Base-by-base conservation (phyloP, 92 coral and sea anemone genomes). In the Isaurus tuberculatus region DNA sequence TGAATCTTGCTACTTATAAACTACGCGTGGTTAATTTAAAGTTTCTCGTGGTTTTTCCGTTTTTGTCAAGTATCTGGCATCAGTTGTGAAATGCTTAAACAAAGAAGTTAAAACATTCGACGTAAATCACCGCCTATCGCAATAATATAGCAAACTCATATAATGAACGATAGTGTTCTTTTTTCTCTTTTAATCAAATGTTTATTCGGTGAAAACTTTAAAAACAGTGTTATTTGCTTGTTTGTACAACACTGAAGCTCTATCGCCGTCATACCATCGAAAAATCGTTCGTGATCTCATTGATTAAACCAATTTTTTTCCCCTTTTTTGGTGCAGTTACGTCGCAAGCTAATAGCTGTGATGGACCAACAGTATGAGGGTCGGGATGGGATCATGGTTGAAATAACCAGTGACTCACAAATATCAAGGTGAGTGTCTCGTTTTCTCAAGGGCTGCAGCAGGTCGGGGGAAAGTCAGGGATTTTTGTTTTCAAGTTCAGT, bases 281-380 rank as follows among this genome's bases (percentile, higher is more conserved):
- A 55, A 5, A 19, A n/a, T 55, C 26, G 19, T 3, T 55, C 6
- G 22, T 17, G 19, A 55, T 55, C 23, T n/a, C 63, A n/a, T 25
- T 55, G 8, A 10, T 26, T 20, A 55, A 55, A 55, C 23, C 25
- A 49, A 8, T 14, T 32, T 20, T 77, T 49, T n/a, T n/a, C n/a
- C n/a, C 31, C 40, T 1, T 31, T 88, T 44, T 74, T 88, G 79
- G 86, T 73, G 53, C 81, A 95, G 98, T 84, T 95, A 16, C 95
- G 93, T 44, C 92, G 91, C 61, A 95, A 86, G 88, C 73, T 95
- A 43, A 90, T 83, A 85, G 88, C 77, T 19, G 74, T 94, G 61
- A 94, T 95, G 98, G 94, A 90, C 15, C 65, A 90, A 2, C 98
- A 91, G 80, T 95, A 94, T 65, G 94, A 92, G 44, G 94, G 96